Evolutionary conservation across 64 coral and sea anemone species (phyloP), one percentile per base, ranked within the genome.

Genomic region (Stylophora pistillata): DNA sequence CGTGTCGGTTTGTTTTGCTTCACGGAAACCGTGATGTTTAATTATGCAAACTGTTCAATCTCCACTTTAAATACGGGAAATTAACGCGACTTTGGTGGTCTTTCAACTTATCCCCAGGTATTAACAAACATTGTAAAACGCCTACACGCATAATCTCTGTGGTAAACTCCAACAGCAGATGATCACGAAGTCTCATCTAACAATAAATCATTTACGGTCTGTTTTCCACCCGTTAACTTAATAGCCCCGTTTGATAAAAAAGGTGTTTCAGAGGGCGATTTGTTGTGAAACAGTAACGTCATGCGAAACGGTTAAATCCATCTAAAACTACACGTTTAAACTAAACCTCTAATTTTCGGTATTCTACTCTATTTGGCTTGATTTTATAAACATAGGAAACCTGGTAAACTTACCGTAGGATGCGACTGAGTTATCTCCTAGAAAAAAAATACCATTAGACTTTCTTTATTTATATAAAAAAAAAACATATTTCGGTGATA

Each of bases 351-450:
- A 47, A 47, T 47, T 1, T 4, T 47, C 37, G 7, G 37, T 47
- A 4, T 47, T 47, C 37, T 47, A 47, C 37, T 47, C n/a, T n/a
- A n/a, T n/a, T n/a, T n/a, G n/a, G n/a, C n/a, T n/a, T 47, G 3
- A 47, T 47, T 47, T 47, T 47, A 47, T 47, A 47, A 47, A 47
- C 0, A 17, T 71, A n/a, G 66, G 2, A 71, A 71, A 21, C 9
- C 9, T 26, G 37, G 13, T 4, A 32, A 33, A 84, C 60, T 84
- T 69, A 84, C 80, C 80, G 80, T 13, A 15, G 69, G 23, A 18
- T 84, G 80, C 12, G 61, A 70, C 6, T 68, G 62, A 27, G 13
- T 53, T n/a, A 23, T 47, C n/a, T 84, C 80, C 80, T 84, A 62
- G 53, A 84, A 84, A 47, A 27, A 1, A 78, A 55, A n/a, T 23